These are phyloP conservation scores for Eremobia ochroleuca DNA, from an alignment of 2,888 invertebrate species.

Conservation along the genomic window DNA sequence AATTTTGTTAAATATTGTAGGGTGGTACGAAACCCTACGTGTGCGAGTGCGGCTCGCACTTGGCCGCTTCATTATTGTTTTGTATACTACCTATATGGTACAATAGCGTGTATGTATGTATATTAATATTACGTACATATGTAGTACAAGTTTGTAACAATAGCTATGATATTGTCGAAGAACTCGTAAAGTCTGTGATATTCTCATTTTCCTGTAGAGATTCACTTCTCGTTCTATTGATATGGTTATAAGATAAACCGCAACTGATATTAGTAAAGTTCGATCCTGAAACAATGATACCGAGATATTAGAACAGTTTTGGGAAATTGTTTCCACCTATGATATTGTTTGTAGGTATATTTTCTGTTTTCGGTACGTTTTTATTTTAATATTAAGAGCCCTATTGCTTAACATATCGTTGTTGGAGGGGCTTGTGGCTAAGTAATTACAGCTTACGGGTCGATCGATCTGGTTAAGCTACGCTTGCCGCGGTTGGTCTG, in stretches of 20 bases:
- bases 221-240: conserved; percentile 16
- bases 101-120: background rate
- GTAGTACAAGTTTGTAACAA: background rate
- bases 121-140: background rate
- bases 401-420: too few relatives aligned
- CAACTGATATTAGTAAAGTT: conserved; percentile 23
- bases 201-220: background rate
- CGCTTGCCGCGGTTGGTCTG: too few relatives aligned
- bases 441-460: too few relatives aligned
- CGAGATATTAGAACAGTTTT: background rate
- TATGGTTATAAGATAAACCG: conserved; percentile 8
- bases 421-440: too few relatives aligned
- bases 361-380: background rate
- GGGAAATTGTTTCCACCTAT: background rate
- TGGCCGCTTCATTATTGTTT: too few relatives aligned
- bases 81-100: background rate
- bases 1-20: too few relatives aligned
- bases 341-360: background rate
- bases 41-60: too few relatives aligned
- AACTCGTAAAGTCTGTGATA: background rate
- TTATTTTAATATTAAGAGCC: background rate
- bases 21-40: too few relatives aligned
- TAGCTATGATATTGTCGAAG: background rate
- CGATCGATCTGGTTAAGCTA: too few relatives aligned
- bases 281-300: background rate